phyloP scores from a whole-genome alignment of 2,888 invertebrate species.

The Dorcus parallelipipedus region DNA sequence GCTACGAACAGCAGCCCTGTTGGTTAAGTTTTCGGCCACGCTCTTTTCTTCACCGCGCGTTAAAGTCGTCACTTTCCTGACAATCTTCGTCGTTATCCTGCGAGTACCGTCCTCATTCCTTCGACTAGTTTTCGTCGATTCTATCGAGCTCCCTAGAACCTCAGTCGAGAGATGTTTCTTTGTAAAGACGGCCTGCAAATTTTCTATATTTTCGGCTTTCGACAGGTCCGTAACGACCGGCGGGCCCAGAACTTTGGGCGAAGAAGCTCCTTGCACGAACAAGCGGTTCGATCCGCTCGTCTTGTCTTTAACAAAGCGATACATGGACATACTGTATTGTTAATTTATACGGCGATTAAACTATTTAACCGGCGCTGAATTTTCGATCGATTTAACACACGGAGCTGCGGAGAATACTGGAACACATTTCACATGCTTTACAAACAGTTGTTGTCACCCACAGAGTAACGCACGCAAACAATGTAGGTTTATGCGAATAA shows the following conservation, averaged over 20 bases:
- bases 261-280: slow-evolving; percentile 69
- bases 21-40: slow-evolving; percentile 65
- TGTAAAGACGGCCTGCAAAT: slow-evolving; percentile 75
- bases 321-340: slow-evolving; percentile 52
- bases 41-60: slow-evolving; percentile 82
- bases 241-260: slow-evolving; percentile 32
- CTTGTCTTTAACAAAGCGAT: slow-evolving; percentile 67
- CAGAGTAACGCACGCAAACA: no score
- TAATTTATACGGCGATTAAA: no score
- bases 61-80: slow-evolving; percentile 83
- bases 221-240: slow-evolving; percentile 44
- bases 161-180: slow-evolving; percentile 80
- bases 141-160: slow-evolving; percentile 79
- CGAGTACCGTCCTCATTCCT: slow-evolving; percentile 75
- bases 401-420: no score
- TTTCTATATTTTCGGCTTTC: slow-evolving; percentile 47
- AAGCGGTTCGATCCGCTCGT: slow-evolving; percentile 58
- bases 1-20: slow-evolving; percentile 55
- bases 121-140: slow-evolving; percentile 79
- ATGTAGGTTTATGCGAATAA: no score
- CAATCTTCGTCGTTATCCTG: slow-evolving; percentile 81
- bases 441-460: no score
- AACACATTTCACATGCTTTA: no score
- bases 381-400: no score
- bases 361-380: no score